Base-by-base conservation (phyloP, 2,113 vertebrate species). In the Terrapene triunguis region DNA sequence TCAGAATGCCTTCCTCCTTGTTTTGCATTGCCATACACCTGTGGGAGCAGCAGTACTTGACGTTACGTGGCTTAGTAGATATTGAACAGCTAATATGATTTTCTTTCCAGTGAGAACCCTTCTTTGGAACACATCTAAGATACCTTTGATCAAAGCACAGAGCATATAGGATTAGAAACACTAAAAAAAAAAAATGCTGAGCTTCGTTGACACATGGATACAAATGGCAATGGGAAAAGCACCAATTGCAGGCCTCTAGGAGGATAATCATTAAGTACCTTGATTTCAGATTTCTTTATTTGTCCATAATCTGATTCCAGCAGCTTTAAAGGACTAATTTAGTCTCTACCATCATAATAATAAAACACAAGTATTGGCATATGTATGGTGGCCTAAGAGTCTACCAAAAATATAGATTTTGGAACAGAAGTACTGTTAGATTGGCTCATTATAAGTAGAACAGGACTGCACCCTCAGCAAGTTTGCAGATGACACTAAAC, bases 101-200 rank as follows among this genome's bases (percentile, higher is more conserved):
- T 79, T 35, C 50, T 65, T 91, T 47, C 21, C 65, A 84, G 44
- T 47, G 59, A 96, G 10, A 35, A 90, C n/a, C 29, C 59, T 6
- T 55, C 44, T 44, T 55, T 85, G 82, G 57, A 87, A 91, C 54
- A 95, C 89, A 94, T 27, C n/a, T 81, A 88, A 94, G 13, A 21
- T 89, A 82, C 72, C 32, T 96, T 92, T 89, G 65, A 94, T 90
- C 59, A 96, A 92, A 92, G 55, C 27, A 21, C 32, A 96, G 51
- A 38, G 50, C 89, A 59, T 87, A 32, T 5, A 88, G 74, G 74
- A 97, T 97, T 16, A 86, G 32, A 80, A 9, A 13, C 16, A 80
- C 42, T n/a, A 89, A 83, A 84, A 54, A 87, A 81, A 14, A 44
- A 25, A 42, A 29, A 2, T 38, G 32, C 29, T 87, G 47, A 51